Base-by-base conservation (phyloP, 1,140 invertebrate species). In the Caerostris darwini region DNA sequence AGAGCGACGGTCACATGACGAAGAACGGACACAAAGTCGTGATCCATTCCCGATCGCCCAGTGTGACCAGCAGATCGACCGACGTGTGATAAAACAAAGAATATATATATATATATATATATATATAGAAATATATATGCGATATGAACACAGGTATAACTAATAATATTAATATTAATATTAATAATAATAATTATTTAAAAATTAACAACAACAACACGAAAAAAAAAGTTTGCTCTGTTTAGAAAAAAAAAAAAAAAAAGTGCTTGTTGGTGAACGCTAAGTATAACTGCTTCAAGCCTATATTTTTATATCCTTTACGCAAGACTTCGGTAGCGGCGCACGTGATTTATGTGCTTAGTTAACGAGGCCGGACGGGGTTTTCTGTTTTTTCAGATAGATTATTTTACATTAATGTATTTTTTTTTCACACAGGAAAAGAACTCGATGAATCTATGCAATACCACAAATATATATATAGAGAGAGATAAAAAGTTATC, bases 11-110 rank as follows among this genome's bases (percentile, higher is more conserved):
- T 77, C 97, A 97, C 96, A 97, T 97, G 93, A 98, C 97, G 93
- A 98, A 98, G 96, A 98, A 98, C 96, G 98, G 98, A 87, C 98
- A 98, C 96, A 97, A 98, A 96, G 98, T 98, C 95, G 98, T 98
- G 95, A 98, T 98, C 95, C 98, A 98, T 96, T 98, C 97, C 95
- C 97, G 98, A 95, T 98, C 98, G 95, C 97, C 98, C 94, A 98
- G 97, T 95, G 97, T 97, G 95, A 97, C 97, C 95, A 98, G 98
- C 95, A 97, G 97, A 95, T 97, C 97, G 95, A 98, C 98, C 95
- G 98, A 98, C 96, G 98, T 98, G 96, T 85, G 83, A 85, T 85
- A 85, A 85, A 19, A 50, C 14, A 77, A 77, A 77, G 17, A 64
- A n/a, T n/a, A n/a, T n/a, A n/a, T n/a, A n/a, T n/a, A n/a, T n/a